Percentiles rank a stretch among this genome's conserved stretches.
Evolutionary conservation across 2,797 vertebrate species (phyloP).

Genomic region (Rhinoraja longicauda): DNA sequence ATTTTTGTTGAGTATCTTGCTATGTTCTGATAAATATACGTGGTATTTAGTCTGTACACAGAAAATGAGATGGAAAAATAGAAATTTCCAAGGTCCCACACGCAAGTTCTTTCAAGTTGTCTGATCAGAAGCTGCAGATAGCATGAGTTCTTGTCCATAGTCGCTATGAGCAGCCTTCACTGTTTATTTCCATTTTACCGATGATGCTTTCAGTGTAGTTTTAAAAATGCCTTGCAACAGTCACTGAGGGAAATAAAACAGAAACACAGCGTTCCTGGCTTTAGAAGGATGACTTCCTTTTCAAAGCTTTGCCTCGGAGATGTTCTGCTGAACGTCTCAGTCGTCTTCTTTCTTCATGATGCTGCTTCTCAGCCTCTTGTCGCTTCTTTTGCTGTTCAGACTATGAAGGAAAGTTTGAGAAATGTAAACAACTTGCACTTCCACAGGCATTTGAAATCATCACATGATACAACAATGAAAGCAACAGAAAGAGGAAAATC

Average conservation of each 20-base stretch:
- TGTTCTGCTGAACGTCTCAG: conserved; percentile 79
- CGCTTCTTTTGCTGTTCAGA: conserved; percentile 76
- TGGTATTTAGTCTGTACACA: not conserved
- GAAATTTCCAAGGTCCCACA: conserved; percentile 1
- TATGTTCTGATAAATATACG: not conserved
- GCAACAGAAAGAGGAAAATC: not conserved
- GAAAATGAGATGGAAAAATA: conserved; percentile 1
- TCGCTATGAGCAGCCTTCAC: not conserved
- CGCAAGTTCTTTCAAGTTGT: not conserved
- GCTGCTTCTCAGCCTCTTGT: conserved; percentile 76
- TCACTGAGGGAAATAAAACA: not conserved
- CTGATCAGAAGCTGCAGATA: conserved; percentile 16
- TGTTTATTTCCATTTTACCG: not conserved
- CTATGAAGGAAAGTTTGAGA: conserved; percentile 51
- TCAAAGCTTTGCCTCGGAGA: conserved; percentile 57
- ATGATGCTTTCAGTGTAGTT: not conserved
- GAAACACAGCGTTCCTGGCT: not conserved
- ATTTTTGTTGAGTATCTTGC: not conserved
- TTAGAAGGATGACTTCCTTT: conserved; percentile 4
- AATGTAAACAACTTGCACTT: not conserved
- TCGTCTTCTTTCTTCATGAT: conserved; percentile 79
- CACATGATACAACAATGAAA: not conserved
- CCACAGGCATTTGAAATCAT: not conserved
- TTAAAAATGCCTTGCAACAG: not conserved
- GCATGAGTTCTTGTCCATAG: not conserved